Evolutionary conservation across 2,113 vertebrate genomes (phyloP).

Genomic region (Ascaphus truei): DNA sequence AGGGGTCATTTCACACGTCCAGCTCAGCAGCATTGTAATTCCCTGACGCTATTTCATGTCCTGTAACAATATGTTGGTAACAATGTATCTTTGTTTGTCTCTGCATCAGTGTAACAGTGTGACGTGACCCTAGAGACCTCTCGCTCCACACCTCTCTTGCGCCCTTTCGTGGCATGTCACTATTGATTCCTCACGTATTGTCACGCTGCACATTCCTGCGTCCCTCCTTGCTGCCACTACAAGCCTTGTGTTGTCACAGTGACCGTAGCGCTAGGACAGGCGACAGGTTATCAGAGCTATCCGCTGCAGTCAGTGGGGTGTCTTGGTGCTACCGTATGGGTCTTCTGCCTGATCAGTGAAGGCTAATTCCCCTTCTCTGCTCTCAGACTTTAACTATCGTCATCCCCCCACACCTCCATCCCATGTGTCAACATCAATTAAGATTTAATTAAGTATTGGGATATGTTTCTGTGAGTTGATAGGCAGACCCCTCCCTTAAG

Average conservation of each 20-base stretch:
- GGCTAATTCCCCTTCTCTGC: too few relatives aligned
- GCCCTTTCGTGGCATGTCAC: constrained; percentile 13
- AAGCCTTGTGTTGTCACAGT: constrained; percentile 6
- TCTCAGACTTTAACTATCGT: neutral
- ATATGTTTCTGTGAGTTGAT: too few relatives aligned
- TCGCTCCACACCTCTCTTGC: neutral
- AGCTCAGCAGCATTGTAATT: constrained; percentile 13
- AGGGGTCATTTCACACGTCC: neutral
- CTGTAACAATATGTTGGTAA: neutral
- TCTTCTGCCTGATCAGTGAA: neutral
- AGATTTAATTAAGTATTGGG: too few relatives aligned
- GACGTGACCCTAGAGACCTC: constrained; percentile 8
- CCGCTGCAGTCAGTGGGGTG: neutral
- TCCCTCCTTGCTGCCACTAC: neutral
- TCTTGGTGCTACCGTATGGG: neutral
- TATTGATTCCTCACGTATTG: constrained; percentile 19
- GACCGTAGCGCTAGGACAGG: neutral
- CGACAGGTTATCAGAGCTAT: constrained; percentile 5
- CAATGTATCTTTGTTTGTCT: constrained; percentile 10
- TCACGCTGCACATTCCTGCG: neutral
- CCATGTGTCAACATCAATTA: neutral
- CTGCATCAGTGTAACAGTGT: constrained; percentile 8
- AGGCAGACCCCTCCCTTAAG: too few relatives aligned
- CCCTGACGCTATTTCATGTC: constrained; percentile 1
- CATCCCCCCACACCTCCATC: neutral